phyloP scores from a whole-genome alignment of 2,888 invertebrate genomes.

The Ceriagrion tenellum region DNA sequence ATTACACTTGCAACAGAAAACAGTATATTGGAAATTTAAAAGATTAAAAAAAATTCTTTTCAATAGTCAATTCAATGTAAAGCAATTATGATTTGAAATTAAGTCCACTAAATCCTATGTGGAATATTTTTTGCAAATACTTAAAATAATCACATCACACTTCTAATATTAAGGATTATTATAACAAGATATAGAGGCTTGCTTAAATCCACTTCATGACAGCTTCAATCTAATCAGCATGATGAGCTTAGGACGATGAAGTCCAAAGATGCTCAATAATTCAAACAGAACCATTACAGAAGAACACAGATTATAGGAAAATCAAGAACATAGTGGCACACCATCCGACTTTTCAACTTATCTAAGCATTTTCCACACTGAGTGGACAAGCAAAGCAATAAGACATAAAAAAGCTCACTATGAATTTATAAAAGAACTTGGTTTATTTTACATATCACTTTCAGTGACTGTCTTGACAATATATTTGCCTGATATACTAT shows the following conservation, averaged over 20 bases:
- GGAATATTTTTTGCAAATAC: not conserved
- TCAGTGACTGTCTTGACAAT: no score
- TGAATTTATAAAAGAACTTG: no score
- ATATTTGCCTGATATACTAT: no score
- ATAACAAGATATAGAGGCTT: not conserved
- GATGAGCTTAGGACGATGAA: not conserved
- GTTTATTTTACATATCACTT: no score
- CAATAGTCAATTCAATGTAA: no score
- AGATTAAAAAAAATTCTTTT: no score
- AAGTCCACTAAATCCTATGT: not conserved
- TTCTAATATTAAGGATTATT: not conserved
- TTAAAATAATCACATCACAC: not conserved
- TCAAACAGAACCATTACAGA: not conserved
- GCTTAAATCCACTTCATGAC: conserved; percentile 59
- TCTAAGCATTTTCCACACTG: not conserved
- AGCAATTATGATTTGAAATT: not conserved
- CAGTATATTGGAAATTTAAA: no score
- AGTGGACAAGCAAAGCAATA: not conserved
- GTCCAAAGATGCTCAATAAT: not conserved
- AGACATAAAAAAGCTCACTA: no score
- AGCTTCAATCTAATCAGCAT: conserved; percentile 40
- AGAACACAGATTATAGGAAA: not conserved
- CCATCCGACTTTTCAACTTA: no score
- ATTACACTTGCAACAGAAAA: no score
- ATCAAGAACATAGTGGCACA: not conserved